phyloP scores from a whole-genome alignment of 2,797 vertebrate species.

The Salmo trutta region DNA sequence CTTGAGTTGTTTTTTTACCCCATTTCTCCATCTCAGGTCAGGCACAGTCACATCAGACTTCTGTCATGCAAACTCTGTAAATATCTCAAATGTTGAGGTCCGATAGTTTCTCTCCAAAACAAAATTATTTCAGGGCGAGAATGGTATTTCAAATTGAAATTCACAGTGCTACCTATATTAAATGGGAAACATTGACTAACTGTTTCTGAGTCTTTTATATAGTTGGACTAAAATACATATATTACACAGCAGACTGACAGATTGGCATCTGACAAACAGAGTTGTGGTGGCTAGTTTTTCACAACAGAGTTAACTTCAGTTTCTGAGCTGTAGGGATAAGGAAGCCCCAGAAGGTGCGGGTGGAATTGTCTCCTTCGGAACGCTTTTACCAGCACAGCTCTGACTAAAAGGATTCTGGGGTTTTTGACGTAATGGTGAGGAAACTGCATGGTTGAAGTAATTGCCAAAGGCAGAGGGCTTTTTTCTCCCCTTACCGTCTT shows the following conservation, averaged over 20 bases:
- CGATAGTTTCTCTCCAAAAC: constrained; percentile 42
- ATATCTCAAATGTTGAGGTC: constrained; percentile 40
- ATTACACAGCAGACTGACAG: constrained; percentile 31
- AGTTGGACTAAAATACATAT: constrained; percentile 35
- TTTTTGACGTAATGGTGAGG: constrained; percentile 62
- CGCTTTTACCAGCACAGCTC: constrained; percentile 67
- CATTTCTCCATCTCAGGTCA: constrained; percentile 47
- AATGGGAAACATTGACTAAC: constrained; percentile 22
- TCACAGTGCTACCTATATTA: constrained; percentile 11
- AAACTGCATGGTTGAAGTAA: constrained; percentile 59
- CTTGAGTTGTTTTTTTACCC: constrained; percentile 41
- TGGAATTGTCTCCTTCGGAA: constrained; percentile 58
- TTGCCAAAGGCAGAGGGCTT: constrained; percentile 58
- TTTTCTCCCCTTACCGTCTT: constrained; percentile 25
- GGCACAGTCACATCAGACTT: constrained; percentile 34
- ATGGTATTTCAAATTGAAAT: constrained; percentile 34
- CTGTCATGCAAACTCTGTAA: constrained; percentile 49
- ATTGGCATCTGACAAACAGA: constrained; percentile 39
- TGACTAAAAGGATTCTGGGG: constrained; percentile 78
- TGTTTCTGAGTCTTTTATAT: constrained; percentile 31
- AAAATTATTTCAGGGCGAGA: constrained; percentile 39
- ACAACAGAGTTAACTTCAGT: constrained; percentile 58
- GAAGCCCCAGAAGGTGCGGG: constrained; percentile 45
- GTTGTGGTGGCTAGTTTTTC: not conserved
- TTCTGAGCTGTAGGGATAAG: constrained; percentile 52